Conservation (phyloP, 2,113 vertebrate species). For the Campylomormyrus numenius region DNA sequence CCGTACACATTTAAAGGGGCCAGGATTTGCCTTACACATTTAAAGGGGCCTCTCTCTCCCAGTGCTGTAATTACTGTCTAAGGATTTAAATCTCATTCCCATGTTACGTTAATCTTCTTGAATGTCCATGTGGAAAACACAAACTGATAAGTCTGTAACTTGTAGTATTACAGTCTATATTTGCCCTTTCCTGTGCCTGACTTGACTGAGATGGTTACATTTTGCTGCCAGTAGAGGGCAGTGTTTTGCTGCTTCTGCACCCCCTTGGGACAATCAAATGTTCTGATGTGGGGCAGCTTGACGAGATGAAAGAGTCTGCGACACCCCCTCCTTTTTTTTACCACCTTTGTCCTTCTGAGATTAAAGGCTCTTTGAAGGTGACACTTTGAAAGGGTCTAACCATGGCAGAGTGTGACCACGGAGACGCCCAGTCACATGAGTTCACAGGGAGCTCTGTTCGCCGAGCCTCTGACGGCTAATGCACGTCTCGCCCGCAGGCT, state of each 20-base stretch:
- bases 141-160: background rate
- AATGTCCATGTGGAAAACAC: background rate
- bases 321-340: slow-evolving; percentile 21
- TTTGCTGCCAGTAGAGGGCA: slow-evolving; percentile 23
- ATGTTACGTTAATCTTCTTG: background rate
- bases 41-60: background rate
- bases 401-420: background rate
- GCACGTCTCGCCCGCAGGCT: slow-evolving; percentile 53
- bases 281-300: background rate
- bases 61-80: background rate
- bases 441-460: background rate
- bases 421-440: background rate
- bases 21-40: background rate
- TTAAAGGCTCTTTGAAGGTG: slow-evolving; percentile 48
- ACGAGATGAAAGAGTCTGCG: slow-evolving; percentile 2
- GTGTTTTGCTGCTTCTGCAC: slow-evolving; percentile 13
- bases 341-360: slow-evolving; percentile 24
- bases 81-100: background rate
- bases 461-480: background rate
- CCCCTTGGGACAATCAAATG: background rate
- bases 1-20: background rate
- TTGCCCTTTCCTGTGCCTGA: background rate
- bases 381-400: background rate
- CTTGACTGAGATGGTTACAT: background rate
- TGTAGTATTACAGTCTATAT: background rate